phyloP scores from a whole-genome alignment of 2,797 vertebrate species.

The Eidolon dupreanum region DNA sequence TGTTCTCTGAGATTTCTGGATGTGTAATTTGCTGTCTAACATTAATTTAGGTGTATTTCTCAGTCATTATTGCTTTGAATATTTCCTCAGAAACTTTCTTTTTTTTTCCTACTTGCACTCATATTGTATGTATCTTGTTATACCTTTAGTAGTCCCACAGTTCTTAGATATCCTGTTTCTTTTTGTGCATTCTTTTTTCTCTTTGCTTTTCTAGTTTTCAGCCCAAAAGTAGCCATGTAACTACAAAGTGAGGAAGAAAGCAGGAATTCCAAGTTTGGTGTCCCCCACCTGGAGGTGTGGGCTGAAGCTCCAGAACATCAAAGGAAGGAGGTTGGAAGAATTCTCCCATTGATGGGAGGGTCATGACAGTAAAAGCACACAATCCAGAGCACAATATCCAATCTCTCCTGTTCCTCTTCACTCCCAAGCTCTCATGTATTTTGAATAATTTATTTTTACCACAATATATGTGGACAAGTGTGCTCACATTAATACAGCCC shows the following conservation, averaged over 20 bases:
- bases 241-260: conserved; percentile 6
- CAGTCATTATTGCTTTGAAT: neutral
- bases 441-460: neutral
- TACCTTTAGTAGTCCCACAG: neutral
- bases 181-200: neutral
- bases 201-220: neutral
- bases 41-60: neutral
- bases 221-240: neutral
- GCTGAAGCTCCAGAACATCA: neutral
- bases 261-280: conserved; percentile 15
- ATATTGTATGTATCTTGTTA: neutral
- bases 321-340: neutral
- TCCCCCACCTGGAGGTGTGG: neutral
- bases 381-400: neutral
- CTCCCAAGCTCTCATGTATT: neutral
- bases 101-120: neutral
- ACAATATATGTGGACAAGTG: neutral
- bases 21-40: neutral
- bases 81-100: neutral
- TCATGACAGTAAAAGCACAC: neutral
- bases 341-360: neutral
- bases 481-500: neutral
- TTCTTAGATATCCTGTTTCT: neutral
- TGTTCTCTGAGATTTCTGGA: neutral
- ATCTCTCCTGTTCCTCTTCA: neutral